Evolutionary conservation across 2,888 invertebrate species (phyloP).

Genomic region (Eudemis profundana): DNA sequence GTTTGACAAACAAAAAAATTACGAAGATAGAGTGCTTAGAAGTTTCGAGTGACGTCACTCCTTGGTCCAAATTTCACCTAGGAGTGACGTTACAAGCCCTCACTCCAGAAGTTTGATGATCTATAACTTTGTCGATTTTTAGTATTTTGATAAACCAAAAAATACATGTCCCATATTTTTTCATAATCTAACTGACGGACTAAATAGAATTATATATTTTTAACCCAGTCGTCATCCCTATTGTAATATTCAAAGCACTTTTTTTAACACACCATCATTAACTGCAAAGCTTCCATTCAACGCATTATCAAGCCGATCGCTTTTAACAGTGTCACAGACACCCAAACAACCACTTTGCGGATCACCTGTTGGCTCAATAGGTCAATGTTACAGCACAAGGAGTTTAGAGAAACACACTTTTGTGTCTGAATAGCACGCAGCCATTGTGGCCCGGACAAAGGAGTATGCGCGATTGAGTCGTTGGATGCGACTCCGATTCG

Average conservation of each 20-base stretch:
- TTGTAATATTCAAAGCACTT: background rate
- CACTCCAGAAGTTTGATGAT: too few species aligned
- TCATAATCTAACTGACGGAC: too few species aligned
- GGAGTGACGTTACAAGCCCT: too few species aligned
- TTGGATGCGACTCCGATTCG: slow-evolving; percentile 69
- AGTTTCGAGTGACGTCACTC: too few species aligned
- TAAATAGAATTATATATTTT: too few species aligned
- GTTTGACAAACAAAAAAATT: too few species aligned
- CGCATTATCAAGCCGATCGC: slow-evolving; percentile 11
- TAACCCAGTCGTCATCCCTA: too few species aligned
- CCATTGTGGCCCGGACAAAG: slow-evolving; percentile 77
- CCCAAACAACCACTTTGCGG: slow-evolving; percentile 80
- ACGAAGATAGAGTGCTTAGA: too few species aligned
- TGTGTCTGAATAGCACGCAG: slow-evolving; percentile 74
- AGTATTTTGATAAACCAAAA: too few species aligned
- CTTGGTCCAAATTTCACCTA: too few species aligned
- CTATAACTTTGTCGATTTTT: too few species aligned
- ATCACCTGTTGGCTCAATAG: slow-evolving; percentile 83
- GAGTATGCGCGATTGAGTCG: slow-evolving; percentile 78
- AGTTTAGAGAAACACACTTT: slow-evolving; percentile 82
- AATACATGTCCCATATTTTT: too few species aligned
- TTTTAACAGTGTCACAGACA: slow-evolving; percentile 55
- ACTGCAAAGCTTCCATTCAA: background rate
- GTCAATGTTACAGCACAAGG: slow-evolving; percentile 83
- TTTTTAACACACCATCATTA: background rate